Evolutionary conservation across 2,113 vertebrate species (phyloP), one percentile per base, ranked within the genome.

Genomic region (Saimiri boliviensis): DNA sequence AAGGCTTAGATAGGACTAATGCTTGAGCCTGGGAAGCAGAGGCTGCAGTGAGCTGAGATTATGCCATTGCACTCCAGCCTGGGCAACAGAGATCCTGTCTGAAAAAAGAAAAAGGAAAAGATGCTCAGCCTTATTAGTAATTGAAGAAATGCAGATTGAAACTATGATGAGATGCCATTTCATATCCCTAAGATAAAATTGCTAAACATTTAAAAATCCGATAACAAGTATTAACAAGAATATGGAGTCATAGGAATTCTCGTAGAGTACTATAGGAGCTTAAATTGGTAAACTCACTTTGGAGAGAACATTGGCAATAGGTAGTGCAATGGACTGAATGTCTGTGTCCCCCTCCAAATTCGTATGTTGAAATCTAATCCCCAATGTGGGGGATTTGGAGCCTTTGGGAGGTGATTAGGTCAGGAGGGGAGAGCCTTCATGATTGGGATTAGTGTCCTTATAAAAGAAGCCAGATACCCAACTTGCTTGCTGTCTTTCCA

Each of bases 131-230:
- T 94, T 14, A 30, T 79, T 88, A 37, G 6, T 71, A 90, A 56
- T 79, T 37, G 54, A 86, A 79, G 40, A 96, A 92, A 84, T 80
- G 21, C 23, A 89, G 77, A 66, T 85, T 63, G 37, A 89, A 88
- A 77, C 37, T 71, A 40, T 30, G 81, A 52, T 42, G 52, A 77
- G 68, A 68, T 86, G n/a, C 11, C 5, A 30, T 79, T 86, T 94
- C 13, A 86, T 1, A n/a, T 12, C 6, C 25, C 6, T 6, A 6
- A 58, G 35, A n/a, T 85, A 84, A 88, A 94, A 81, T 8, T 37
- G n/a, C 7, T 49, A 77, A 96, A 52, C 77, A 83, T 84, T 83
- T 80, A 23, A 6, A 96, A 83, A 23, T 70, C 37, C 81, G 37
- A 9, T 32, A 81, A 37, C 0, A 19, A n/a, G 3, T 30, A 70